phyloP scores from a whole-genome alignment of 2,888 invertebrate species.

The Ectobius pallidus region DNA sequence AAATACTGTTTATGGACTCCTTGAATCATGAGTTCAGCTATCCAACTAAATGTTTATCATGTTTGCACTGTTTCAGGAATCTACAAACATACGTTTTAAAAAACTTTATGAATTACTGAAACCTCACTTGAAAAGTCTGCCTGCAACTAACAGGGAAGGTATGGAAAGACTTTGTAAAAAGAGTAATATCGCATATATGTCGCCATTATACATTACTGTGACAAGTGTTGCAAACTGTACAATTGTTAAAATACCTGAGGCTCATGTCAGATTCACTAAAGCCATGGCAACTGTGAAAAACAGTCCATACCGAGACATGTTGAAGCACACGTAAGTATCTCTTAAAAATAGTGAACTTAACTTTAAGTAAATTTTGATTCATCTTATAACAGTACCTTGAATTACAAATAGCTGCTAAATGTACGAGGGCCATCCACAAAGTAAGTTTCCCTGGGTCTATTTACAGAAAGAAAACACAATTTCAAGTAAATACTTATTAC shows the following conservation, averaged over 20 bases:
- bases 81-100: not conserved
- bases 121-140: not conserved
- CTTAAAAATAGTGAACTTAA: too few species aligned
- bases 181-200: not conserved
- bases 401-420: too few species aligned
- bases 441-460: too few species aligned
- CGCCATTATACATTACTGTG: not conserved
- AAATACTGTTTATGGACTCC: too few species aligned
- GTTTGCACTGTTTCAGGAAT: too few species aligned
- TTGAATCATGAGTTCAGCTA: too few species aligned
- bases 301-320: not conserved
- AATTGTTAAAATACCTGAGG: not conserved
- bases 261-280: not conserved
- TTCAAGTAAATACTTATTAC: too few species aligned
- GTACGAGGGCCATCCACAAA: too few species aligned
- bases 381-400: too few species aligned
- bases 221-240: not conserved
- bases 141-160: not conserved
- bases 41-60: too few species aligned
- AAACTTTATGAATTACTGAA: not conserved
- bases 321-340: not conserved
- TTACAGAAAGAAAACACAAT: too few species aligned
- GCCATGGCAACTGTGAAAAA: not conserved
- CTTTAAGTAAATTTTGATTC: too few species aligned
- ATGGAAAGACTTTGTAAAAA: not conserved